Percentiles rank a stretch among this genome's conserved stretches.
Conservation (phyloP, 2,797 vertebrate species). For the Potorous gilbertii region DNA sequence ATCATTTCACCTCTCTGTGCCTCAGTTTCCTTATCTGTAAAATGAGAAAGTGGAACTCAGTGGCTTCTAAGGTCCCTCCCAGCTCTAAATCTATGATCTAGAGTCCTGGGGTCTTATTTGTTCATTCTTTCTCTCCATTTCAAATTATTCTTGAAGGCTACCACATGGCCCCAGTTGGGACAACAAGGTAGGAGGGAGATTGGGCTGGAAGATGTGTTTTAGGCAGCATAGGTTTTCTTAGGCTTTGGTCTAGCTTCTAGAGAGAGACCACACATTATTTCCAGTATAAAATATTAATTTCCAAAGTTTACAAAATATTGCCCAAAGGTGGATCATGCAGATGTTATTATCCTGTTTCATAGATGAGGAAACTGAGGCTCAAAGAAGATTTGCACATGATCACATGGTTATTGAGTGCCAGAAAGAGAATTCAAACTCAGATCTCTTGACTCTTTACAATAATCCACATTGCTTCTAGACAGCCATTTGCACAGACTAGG, state of each 20-base stretch:
- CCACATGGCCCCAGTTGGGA: neutral
- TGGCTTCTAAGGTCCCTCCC: neutral
- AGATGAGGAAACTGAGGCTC: neutral
- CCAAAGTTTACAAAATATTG: neutral
- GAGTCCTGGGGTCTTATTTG: neutral
- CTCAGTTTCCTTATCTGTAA: neutral
- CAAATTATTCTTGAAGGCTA: neutral
- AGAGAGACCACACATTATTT: neutral
- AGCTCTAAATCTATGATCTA: neutral
- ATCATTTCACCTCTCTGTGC: neutral
- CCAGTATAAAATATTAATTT: neutral
- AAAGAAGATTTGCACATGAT: neutral
- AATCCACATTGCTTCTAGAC: neutral
- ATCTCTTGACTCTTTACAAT: neutral
- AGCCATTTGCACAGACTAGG: neutral
- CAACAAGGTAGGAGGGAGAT: neutral
- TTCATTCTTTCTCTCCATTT: neutral
- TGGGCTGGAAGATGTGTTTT: neutral
- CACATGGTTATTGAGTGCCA: neutral
- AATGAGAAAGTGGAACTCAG: neutral
- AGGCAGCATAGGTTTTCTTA: neutral
- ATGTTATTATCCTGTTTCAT: neutral
- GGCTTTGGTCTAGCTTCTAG: neutral
- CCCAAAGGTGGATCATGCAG: neutral
- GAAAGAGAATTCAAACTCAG: neutral